Conservation (phyloP, 2,797 vertebrate species). For the Enteromius afrohamiltoni region DNA sequence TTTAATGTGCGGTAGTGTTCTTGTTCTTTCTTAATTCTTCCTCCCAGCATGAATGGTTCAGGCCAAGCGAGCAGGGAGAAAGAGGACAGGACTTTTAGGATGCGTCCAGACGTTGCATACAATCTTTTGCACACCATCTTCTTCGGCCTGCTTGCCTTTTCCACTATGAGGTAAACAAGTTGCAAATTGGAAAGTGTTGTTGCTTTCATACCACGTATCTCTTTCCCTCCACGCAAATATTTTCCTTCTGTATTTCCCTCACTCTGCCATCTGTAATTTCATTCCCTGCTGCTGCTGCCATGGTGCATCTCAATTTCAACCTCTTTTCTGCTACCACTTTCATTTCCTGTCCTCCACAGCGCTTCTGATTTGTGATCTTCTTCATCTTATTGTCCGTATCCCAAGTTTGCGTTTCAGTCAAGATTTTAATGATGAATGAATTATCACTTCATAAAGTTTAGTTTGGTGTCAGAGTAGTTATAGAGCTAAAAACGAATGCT, state of each 20-base stretch:
- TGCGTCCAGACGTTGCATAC: constrained; percentile 89
- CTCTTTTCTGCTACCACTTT: constrained; percentile 44
- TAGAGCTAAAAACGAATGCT: constrained; percentile 34
- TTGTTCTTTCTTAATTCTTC: constrained; percentile 24
- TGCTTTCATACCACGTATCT: constrained; percentile 22
- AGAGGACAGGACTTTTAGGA: constrained; percentile 62
- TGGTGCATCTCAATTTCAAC: constrained; percentile 48
- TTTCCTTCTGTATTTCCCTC: constrained; percentile 31
- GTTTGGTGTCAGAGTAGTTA: constrained; percentile 50
- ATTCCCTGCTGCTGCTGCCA: constrained; percentile 1
- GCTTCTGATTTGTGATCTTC: constrained; percentile 55
- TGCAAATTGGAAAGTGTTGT: constrained; percentile 29
- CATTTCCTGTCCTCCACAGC: constrained; percentile 46
- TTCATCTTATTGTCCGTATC: constrained; percentile 54
- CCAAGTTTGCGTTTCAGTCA: constrained; percentile 37
- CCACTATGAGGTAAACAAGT: constrained; percentile 90
- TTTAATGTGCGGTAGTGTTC: constrained; percentile 15
- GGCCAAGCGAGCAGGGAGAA: constrained; percentile 46
- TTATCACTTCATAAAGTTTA: constrained; percentile 50
- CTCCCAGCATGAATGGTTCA: constrained; percentile 28
- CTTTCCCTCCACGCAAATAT: constrained; percentile 36
- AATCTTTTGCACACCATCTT: constrained; percentile 88
- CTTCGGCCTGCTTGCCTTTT: constrained; percentile 90
- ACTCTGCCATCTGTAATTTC: constrained; percentile 17
- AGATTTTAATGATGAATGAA: constrained; percentile 57